Evolutionary conservation across 2,888 invertebrate genomes (phyloP).

Genomic region (Hyalella azteca): DNA sequence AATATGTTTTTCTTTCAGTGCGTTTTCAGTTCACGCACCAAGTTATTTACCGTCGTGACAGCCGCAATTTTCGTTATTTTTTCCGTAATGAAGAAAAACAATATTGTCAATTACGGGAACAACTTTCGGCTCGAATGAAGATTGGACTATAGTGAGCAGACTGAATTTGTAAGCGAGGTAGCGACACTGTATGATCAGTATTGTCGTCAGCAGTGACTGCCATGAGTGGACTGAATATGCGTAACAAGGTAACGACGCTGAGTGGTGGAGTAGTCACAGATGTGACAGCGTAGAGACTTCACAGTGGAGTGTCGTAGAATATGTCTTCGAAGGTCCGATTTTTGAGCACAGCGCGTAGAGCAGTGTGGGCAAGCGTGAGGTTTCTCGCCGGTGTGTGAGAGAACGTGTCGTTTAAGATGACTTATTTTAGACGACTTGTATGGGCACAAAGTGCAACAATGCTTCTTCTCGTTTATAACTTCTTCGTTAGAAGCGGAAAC

Average conservation of each 20-base stretch:
- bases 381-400: slow-evolving; percentile 94
- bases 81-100: no score
- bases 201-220: no score
- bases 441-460: neutral
- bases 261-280: neutral
- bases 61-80: no score
- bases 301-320: neutral
- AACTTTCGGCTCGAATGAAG: no score
- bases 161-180: no score
- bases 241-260: neutral
- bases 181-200: no score
- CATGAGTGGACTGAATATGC: neutral
- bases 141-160: no score
- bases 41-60: no score
- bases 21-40: no score
- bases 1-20: no score
- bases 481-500: neutral
- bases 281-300: neutral
- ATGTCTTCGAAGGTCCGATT: slow-evolving; percentile 48
- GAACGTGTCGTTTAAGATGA: slow-evolving; percentile 79
- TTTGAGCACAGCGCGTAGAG: slow-evolving; percentile 59
- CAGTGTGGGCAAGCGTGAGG: slow-evolving; percentile 95
- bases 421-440: neutral
- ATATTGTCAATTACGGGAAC: no score
- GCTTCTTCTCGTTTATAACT: neutral